Evolutionary conservation across 2,113 vertebrate genomes (phyloP), one percentile per base, ranked within the genome.

Genomic region (Empidonax traillii): DNA sequence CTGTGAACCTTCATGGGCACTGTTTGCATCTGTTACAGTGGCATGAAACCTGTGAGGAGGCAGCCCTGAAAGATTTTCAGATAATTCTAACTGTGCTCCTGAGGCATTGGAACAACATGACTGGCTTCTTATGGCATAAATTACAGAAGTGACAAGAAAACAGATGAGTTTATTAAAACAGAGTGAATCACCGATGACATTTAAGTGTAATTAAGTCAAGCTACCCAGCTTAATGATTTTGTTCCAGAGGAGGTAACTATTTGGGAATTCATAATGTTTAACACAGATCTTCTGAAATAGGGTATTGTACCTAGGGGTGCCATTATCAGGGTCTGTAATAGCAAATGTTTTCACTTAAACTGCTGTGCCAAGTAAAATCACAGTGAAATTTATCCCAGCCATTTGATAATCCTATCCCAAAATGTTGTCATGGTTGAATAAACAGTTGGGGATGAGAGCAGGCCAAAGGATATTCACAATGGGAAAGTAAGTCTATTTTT

Each of bases 151-250:
- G 83, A 91, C 92, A 77, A 91, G 96, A 96, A 97, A 97, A 98
- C 88, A 94, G 67, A 90, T 72, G 85, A 97, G 75, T 97, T 96
- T 97, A 97, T 97, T 98, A 97, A 98, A 94, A 78, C 91, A 96
- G 94, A 96, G 82, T 85, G 92, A 96, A 65, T 94, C 81, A 92
- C 66, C 76, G 89, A 52, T 97, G 96, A 85, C 88, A 97, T 97
- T 97, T 94, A 94, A 96, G 81, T 95, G 81, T 97, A 95, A 97
- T 97, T 97, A 96, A 96, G 96, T 87, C 92, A 79, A 58, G 66
- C 92, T 91, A 96, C 72, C 94, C 89, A 82, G 74, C 55, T 83
- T 97, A 97, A 96, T 97, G 87, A 87, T 86, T 96, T 96, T 95
- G 49, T 90, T 95, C 66, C 92, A 41, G 61, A 96, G 89, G 78